Evolutionary conservation across 2,797 vertebrate species (phyloP), one percentile per base, ranked within the genome.

Genomic region (Delichon dasypus): DNA sequence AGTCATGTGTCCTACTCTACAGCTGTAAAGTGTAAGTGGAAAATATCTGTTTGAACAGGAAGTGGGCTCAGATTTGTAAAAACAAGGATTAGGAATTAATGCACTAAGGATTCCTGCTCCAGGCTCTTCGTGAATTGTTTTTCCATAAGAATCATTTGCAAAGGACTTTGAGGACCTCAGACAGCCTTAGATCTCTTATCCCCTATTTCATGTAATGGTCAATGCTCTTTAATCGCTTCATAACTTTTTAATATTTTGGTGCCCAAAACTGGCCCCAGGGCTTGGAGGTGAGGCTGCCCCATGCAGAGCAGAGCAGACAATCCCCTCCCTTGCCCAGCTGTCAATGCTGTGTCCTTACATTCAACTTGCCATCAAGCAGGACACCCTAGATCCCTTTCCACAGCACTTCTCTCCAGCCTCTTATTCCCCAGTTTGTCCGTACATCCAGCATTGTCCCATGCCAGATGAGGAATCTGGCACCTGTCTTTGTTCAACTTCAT

Each of bases 301-400:
- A 38, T 7, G 18, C 58, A 62, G n/a, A 72, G n/a, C 38, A 54
- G n/a, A 29, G 40, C 0, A 0, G 29, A 47, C 40, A 54, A 47
- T 47, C 15, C 16, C 19, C 19, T 54, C 23, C 29, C n/a, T 64
- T 64, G 10, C n/a, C n/a, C 3, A 3, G 19, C 10, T 72, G 23
- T 3, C 0, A 0, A 47, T 47, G 48, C n/a, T 72, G 29, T n/a
- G 23, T 23, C 19, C 3, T 38, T 19, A 22, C 7, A 14, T 27
- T n/a, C 23, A 54, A 22, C 5, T 62, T 38, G 4, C 9, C 79
- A 45, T 54, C 6, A 3, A 47, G 27, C 47, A 45, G 17, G 17
- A 44, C 3, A 9, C 10, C 13, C 40, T 15, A n/a, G 22, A 19
- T n/a, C 29, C 18, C 18, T 82, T 54, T 72, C 15, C 23, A 27